These are phyloP conservation scores for Stigmatopora argus DNA, from an alignment of 2,113 vertebrate species.

Conservation along the genomic window DNA sequence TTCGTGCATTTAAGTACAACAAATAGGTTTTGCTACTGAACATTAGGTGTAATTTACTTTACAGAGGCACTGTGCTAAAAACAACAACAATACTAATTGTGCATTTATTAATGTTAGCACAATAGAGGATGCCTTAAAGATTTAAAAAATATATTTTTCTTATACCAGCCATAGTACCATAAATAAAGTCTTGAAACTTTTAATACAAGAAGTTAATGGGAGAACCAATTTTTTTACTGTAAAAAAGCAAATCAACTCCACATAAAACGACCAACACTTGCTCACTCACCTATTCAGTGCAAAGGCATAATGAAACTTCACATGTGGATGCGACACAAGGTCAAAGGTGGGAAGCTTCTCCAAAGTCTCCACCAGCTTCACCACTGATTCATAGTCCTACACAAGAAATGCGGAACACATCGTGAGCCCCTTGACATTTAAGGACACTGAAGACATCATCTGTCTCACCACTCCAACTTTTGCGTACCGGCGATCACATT, in stretches of 20 bases:
- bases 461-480: constrained; percentile 28
- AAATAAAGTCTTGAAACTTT: background rate
- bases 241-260: background rate
- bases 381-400: constrained; percentile 94
- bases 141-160: background rate
- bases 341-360: constrained; percentile 96
- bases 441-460: background rate
- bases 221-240: background rate
- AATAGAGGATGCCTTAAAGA: background rate
- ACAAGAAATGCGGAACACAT: background rate
- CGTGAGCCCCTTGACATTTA: constrained; percentile 8
- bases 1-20: no score
- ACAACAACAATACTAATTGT: background rate
- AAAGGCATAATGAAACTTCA: constrained; percentile 96
- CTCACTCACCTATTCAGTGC: constrained; percentile 87
- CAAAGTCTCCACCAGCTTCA: constrained; percentile 93
- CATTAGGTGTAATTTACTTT: background rate
- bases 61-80: background rate
- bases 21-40: no score
- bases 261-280: background rate
- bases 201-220: no score
- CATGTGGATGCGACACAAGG: constrained; percentile 85
- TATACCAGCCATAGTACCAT: background rate
- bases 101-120: background rate
- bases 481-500: constrained; percentile 20